These are phyloP conservation scores for Schlechtendalia chinensis DNA, from an alignment of 1,140 invertebrate species.

Conservation along the genomic window DNA sequence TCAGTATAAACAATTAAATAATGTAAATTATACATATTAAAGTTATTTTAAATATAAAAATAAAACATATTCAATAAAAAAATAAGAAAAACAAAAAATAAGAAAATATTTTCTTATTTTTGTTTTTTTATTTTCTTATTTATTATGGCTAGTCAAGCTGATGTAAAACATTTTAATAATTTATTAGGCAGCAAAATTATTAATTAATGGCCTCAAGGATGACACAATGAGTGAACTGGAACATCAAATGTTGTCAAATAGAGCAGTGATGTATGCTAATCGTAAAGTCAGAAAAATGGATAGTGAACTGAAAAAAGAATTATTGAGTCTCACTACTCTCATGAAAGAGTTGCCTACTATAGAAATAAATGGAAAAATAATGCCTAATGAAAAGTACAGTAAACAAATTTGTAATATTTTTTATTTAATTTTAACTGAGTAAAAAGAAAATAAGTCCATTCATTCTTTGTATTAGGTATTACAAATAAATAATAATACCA, in stretches of 20 bases:
- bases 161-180: no score
- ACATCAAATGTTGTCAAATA: slow-evolving; percentile 34
- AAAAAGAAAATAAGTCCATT: no score
- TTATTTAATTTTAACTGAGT: no score
- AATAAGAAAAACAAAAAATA: no score
- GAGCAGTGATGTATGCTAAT: slow-evolving; percentile 29
- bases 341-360: background rate
- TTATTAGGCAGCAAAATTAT: slow-evolving; percentile 26
- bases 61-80: background rate
- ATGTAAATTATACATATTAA: slow-evolving; percentile 4
- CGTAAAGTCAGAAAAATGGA: slow-evolving; percentile 13
- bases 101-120: no score
- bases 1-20: slow-evolving; percentile 37
- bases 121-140: no score
- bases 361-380: slow-evolving; percentile 35
- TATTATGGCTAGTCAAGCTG: no score
- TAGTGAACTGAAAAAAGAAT: slow-evolving; percentile 12
- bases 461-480: no score
- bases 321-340: background rate
- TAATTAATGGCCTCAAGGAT: slow-evolving; percentile 39
- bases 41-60: background rate
- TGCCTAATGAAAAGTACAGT: slow-evolving; percentile 30
- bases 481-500: no score
- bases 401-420: background rate
- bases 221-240: slow-evolving; percentile 9